Base-by-base conservation (phyloP, 2,888 invertebrate species). In the Chaitophorus viminalis region DNA sequence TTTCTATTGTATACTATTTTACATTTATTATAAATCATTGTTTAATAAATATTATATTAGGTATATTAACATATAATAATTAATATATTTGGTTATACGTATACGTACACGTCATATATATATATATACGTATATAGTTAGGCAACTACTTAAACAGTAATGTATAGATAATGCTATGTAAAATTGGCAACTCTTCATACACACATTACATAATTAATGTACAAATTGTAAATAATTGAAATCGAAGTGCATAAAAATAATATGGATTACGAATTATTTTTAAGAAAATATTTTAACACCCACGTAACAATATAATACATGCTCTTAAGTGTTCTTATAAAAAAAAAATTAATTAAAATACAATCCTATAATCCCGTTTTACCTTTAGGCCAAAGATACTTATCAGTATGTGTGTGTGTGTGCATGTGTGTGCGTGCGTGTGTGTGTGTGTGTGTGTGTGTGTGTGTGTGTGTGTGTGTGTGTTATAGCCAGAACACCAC, bases 401-500 rank as follows among this genome's bases (percentile, higher is more conserved):
- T 46, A 77, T 85, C 77, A 52, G 8, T 36, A 68, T 68, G 84
- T 78, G 77, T 25, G 52, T 46, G 77, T 85, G 68, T 36, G 84
- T 46, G 60, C 74, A 75, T 33, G 39, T 3, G 33, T 8, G 74
- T 14, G 74, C 18, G 74, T 21, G 11, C 9, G 18, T 36, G 33
- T 31, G 52, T 70, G 33, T 14, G 79, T 36, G 68, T 68, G 79
- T 36, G 14, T 54, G 70, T 39, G n/a, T 46, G 76, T 65, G 76
- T 84, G 84, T 25, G 52, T 68, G 68, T 25, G 52, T 68, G 68
- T 76, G 46, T 52, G 84, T 68, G 39, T 87, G 87, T 87, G 87
- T 87, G 87, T 87, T 87, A 79, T 79, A 87, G 87, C 72, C 14
- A 81, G 87, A 87, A 31, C 84, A 68, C 68, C 84, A 77, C 76